phyloP scores from a whole-genome alignment of 2,888 invertebrate species.

The Eristalinus sepulchralis region DNA sequence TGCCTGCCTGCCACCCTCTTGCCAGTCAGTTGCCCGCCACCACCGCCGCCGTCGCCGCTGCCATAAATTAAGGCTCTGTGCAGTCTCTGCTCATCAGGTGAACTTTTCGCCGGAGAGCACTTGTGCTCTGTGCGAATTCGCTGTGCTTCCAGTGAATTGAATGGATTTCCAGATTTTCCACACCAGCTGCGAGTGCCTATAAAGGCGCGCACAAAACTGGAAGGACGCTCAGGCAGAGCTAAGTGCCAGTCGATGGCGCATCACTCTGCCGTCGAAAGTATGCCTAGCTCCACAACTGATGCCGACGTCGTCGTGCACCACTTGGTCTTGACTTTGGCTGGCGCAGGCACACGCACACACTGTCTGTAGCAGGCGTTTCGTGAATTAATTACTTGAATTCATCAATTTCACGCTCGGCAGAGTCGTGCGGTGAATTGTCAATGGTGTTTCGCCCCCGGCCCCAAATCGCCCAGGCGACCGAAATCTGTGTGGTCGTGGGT shows the following conservation, averaged over 20 bases:
- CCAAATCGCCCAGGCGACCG: not conserved
- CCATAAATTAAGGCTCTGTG: conserved; percentile 45
- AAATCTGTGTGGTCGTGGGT: conserved; percentile 31
- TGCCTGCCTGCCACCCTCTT: not conserved
- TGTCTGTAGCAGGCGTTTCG: conserved; percentile 33
- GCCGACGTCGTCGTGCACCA: not conserved
- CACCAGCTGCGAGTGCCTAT: not conserved
- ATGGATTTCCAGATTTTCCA: conserved; percentile 39
- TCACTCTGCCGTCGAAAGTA: not conserved
- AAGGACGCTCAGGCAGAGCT: conserved; percentile 22
- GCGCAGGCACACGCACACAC: not conserved
- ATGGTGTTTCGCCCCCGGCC: conserved; percentile 4
- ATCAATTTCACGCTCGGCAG: conserved; percentile 72
- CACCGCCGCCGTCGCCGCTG: not conserved
- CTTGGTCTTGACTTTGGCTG: not conserved
- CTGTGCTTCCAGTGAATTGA: conserved; percentile 36
- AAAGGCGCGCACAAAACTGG: conserved; percentile 1
- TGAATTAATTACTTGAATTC: conserved; percentile 73
- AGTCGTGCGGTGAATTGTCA: conserved; percentile 53
- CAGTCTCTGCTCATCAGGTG: conserved; percentile 11
- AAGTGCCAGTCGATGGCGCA: not conserved
- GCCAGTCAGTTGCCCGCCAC: not conserved
- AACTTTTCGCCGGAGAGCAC: conserved; percentile 44
- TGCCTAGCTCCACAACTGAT: not conserved
- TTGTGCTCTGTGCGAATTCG: conserved; percentile 37